A percentile compares a stretch with the other conserved stretches of the same genome.
Conservation (phyloP, 2,797 vertebrate species). For the Pelodytes ibericus region DNA sequence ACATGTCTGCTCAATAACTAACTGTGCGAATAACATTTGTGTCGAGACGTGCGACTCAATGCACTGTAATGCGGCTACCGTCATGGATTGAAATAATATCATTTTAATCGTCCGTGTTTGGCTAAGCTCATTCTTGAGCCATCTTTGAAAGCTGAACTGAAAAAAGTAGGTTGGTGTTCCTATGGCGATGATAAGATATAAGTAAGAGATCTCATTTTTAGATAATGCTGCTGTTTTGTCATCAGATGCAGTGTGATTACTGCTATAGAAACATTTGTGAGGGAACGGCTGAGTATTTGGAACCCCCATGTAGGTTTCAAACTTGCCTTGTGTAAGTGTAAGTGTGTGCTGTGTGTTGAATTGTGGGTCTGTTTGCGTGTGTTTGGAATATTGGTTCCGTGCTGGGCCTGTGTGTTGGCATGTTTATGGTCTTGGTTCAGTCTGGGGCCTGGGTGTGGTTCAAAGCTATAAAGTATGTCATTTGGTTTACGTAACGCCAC, state of each 20-base stretch:
- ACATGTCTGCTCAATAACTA: constrained; percentile 2
- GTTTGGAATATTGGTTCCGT: no score
- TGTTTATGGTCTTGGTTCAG: no score
- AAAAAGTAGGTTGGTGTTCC: constrained; percentile 26
- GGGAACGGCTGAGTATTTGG: neutral
- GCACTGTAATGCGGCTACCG: constrained; percentile 25
- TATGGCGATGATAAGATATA: constrained; percentile 30
- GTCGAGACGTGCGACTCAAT: constrained; percentile 6
- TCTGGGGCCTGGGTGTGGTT: no score
- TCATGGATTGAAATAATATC: constrained; percentile 47
- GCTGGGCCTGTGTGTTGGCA: no score
- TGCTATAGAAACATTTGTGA: constrained; percentile 8
- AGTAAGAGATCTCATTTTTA: constrained; percentile 16
- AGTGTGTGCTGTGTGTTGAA: no score
- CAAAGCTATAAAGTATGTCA: no score
- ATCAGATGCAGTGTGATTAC: constrained; percentile 26
- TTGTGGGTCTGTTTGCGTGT: no score
- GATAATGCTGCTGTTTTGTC: constrained; percentile 7
- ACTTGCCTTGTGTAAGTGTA: no score
- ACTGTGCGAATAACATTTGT: constrained; percentile 32
- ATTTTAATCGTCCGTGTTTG: constrained; percentile 32
- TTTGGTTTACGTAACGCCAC: no score
- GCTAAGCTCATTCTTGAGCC: constrained; percentile 27
- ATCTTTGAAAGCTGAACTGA: constrained; percentile 46
- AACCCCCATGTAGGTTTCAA: no score